Conservation (phyloP, 2,888 invertebrate genomes). For the Machimus rusticus region DNA sequence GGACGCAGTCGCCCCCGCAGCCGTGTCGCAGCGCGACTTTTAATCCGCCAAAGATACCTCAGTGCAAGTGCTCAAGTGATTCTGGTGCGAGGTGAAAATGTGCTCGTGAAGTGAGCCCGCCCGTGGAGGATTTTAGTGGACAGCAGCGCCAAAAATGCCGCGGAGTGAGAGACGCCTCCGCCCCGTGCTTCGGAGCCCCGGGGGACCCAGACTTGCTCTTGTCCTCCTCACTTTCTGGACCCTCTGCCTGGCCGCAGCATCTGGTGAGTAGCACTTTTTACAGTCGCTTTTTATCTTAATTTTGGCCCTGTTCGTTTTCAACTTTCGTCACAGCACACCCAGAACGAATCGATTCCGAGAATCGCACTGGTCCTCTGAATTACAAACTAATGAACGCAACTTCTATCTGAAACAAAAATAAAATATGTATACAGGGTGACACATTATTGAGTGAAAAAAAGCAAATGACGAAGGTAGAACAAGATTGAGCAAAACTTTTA, state of each 20-base stretch:
- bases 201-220: constrained; percentile 36
- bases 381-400: background rate
- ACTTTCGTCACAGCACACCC: background rate
- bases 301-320: background rate
- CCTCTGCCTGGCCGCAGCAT: constrained; percentile 43
- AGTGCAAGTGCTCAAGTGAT: constrained; percentile 14
- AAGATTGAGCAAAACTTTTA: no score
- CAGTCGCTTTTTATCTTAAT: background rate
- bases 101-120: constrained; percentile 14
- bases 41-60: constrained; percentile 11
- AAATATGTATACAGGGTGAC: background rate
- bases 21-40: background rate
- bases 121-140: constrained; percentile 10
- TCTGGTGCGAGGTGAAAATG: constrained; percentile 28
- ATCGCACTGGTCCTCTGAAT: background rate
- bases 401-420: background rate
- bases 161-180: constrained; percentile 16
- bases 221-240: constrained; percentile 45
- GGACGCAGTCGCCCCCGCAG: background rate
- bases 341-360: constrained; percentile 7
- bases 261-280: constrained; percentile 19
- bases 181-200: background rate
- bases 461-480: no score
- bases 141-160: constrained; percentile 26
- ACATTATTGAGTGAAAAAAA: no score